Evolutionary conservation across 64 coral and sea anemone genomes (phyloP), one percentile per base, ranked within the genome.

Genomic region (Porites australiensis): DNA sequence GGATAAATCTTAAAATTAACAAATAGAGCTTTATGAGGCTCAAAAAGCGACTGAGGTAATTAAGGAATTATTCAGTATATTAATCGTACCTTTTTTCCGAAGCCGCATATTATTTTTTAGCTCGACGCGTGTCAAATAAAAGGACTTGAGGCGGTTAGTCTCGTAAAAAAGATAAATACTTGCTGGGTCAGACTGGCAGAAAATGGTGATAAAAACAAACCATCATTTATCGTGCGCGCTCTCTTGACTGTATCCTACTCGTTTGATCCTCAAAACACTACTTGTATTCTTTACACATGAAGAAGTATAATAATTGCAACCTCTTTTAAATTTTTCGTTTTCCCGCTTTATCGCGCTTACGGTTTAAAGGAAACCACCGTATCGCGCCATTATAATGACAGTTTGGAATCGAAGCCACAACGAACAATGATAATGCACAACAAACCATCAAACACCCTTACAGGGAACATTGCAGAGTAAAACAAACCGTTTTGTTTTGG

Each of bases 11-110:
- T 44, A 43, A 81, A 63, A 63, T 60, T 63, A 61, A 81, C 78
- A 81, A 81, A 62, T 58, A 81, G 10, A 44, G n/a, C 78, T 44
- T 37, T 79, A 43, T 45, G 13, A 8, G 12, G 22, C 14, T 50
- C 15, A 46, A 68, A 84, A 48, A 47, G 44, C 16, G 27, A 37
- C 27, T 37, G 73, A 47, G 44, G 43, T 63, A 84, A 84, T 69
- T 84, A 68, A 84, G 44, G 45, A 12, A 84, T 84, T 84, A 84
- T 84, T 84, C 63, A 68, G 61, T 67, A 48, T n/a, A 69, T 84
- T 51, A 84, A 68, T 65, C 63, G 48, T 76, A 51, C 73, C 45
- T 50, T 50, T 7, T 50, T 76, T 51, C 7, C 48, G 10, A 50
- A 9, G 79, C 61, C n/a, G 23, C 47, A 43, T 63, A 47, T 15